Base-by-base conservation (phyloP, 2,797 vertebrate genomes). In the Lophius americanus region DNA sequence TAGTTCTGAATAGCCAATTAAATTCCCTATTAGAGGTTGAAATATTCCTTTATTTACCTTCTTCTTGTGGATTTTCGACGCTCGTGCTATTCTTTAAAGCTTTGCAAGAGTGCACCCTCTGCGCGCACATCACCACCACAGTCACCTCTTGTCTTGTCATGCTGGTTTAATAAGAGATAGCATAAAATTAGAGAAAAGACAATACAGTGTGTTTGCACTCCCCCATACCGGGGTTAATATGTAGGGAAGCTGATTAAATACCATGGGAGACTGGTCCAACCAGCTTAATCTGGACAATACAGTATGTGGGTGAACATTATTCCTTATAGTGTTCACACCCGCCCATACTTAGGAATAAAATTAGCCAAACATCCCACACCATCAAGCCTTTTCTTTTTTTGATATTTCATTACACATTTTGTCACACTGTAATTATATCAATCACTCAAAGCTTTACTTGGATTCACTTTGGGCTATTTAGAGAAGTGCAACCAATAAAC, bases 181-280 rank as follows among this genome's bases (percentile, higher is more conserved):
- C 76, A 64, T 51, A 64, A 86, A 89, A 87, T 89, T 85, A 86
- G 65, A 85, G 79, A 58, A 84, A 83, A 89, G 87, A 93, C 82
- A 92, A 90, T 89, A 85, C 69, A 51, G 73, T 51, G 59, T 85
- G 82, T 88, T 86, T 88, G 87, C 83, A 70, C 78, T 85, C 78
- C 79, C 73, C 75, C 86, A 86, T 87, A 64, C 79, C 75, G 88
- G 78, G 79, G 81, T 90, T 90, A 89, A 88, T 82, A 88, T 83
- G 88, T 81, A 79, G 78, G 81, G 89, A 90, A 87, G 79, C 87
- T 90, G 87, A 90, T 92, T 89, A 92, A 91, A 91, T 89, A 89
- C 82, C 85, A 84, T 57, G 78, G 85, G 88, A 85, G 70, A 54
- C 74, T 79, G 81, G 81, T 87, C 86, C 84, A 84, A 79, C 83